These are phyloP conservation scores for Celastrina argiolus DNA, from an alignment of 2,888 invertebrate species.

Conservation along the genomic window DNA sequence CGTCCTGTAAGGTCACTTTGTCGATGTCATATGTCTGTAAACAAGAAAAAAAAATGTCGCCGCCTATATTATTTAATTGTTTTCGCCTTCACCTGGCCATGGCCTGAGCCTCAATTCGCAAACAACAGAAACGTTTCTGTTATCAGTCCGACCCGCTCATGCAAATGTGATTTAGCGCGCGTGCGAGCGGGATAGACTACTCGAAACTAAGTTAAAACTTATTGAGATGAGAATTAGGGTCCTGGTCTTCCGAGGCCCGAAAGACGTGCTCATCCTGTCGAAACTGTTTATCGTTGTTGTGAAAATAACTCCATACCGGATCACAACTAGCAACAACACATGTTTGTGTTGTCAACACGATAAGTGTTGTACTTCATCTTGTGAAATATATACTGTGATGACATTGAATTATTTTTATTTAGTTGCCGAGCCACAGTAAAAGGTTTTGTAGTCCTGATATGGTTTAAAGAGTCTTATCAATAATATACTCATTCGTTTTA, in stretches of 20 bases:
- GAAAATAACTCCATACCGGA: neutral
- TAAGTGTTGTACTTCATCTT: neutral
- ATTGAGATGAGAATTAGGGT: no score
- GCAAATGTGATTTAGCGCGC: no score
- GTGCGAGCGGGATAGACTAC: no score
- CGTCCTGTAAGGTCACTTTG: neutral
- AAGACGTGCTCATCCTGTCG: slow-evolving; percentile 12
- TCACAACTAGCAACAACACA: neutral
- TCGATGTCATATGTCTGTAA: neutral
- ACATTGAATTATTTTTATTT: neutral
- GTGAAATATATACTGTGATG: neutral
- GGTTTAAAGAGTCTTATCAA: no score
- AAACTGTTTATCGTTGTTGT: slow-evolving; percentile 9
- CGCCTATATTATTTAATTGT: neutral
- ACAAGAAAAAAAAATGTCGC: neutral
- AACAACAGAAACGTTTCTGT: no score
- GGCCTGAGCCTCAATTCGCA: no score
- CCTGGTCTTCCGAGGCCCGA: no score
- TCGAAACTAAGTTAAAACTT: no score
- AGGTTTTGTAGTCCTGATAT: neutral
- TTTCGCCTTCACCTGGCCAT: no score
- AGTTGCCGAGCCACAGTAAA: neutral
- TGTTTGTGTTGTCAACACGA: slow-evolving; percentile 7
- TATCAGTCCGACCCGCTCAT: no score
- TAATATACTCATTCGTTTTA: no score